These are phyloP conservation scores for Coranthus polyacanthus DNA, from an alignment of 2,797 vertebrate species.

Conservation along the genomic window DNA sequence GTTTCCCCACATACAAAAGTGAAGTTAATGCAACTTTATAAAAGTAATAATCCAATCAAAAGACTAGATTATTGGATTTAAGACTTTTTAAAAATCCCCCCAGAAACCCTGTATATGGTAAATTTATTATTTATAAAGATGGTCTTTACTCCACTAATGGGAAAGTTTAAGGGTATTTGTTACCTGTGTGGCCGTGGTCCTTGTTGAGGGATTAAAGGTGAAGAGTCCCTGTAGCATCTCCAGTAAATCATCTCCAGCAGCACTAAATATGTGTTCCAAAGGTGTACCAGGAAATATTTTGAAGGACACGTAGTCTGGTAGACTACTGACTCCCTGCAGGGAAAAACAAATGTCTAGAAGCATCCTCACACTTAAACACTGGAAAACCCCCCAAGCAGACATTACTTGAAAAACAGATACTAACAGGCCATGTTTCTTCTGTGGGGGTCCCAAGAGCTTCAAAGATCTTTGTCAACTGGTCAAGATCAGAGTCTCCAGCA, in stretches of 20 bases:
- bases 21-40: too few species aligned
- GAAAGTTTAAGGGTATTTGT: neutral
- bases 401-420: conserved; percentile 51
- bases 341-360: conserved; percentile 16
- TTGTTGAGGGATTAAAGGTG: conserved; percentile 90
- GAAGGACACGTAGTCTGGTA: conserved; percentile 96
- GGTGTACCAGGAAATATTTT: conserved; percentile 95
- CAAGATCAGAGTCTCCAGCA: conserved; percentile 96
- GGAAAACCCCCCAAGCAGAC: too few species aligned
- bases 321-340: conserved; percentile 91
- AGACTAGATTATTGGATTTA: too few species aligned
- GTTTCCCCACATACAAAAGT: too few species aligned
- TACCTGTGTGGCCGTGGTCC: conserved; percentile 79
- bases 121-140: too few species aligned
- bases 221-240: conserved; percentile 93
- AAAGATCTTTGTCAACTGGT: conserved; percentile 97
- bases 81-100: too few species aligned
- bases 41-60: too few species aligned
- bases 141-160: neutral
- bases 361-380: too few species aligned
- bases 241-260: conserved; percentile 94
- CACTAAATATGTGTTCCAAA: conserved; percentile 96
- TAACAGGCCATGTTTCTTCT: conserved; percentile 96
- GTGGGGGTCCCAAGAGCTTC: conserved; percentile 96
- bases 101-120: neutral